Evolutionary conservation across 2,888 invertebrate genomes (phyloP), one percentile per base, ranked within the genome.

Genomic region (Cyclophora punctaria): DNA sequence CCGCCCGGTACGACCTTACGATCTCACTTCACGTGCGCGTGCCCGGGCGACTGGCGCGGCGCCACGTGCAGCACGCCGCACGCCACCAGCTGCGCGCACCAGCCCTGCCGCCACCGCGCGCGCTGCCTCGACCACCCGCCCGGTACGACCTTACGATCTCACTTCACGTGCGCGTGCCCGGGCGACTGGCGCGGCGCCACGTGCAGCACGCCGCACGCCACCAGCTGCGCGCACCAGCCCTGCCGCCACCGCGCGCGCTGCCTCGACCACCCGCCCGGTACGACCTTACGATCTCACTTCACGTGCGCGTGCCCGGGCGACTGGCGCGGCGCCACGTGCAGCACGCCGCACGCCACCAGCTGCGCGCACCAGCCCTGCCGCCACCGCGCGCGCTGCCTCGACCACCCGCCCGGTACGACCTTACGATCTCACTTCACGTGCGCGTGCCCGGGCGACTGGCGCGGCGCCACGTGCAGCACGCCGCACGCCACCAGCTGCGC

Each of bases 211-310:
- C 90, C 94, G 41, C 91, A 92, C 63, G 84, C 92, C 59, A 92
- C 95, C 59, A 93, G 93, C 47, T 96, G 97, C 77, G 94, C 95
- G 70, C 83, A 75, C 51, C 76, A 89, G 89, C 59, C 92, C 97
- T 84, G 93, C 93, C 45, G 97, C 96, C 51, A 90, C 91, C 93
- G 47, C 98, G 98, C 80, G 35, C 93, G 93, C 57, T 96, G 92
- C 20, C 20, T 20, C 20, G 20, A 20, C 20, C 20, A 20, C 20
- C 20, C 20, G 20, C 20, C 20, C 20, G 20, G 20, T 20, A 20
- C 20, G 20, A 20, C 20, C 20, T 20, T 20, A 73, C 87, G 6
- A 94, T 96, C 86, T 75, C 88, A 49, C 85, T 92, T 51, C 42
- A 42, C 42, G 44, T 97, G 91, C 81, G 75, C 83, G 53, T 97